These are phyloP conservation scores for Spheniscus mendiculus DNA, from an alignment of 2,113 vertebrate species.

Conservation along the genomic window DNA sequence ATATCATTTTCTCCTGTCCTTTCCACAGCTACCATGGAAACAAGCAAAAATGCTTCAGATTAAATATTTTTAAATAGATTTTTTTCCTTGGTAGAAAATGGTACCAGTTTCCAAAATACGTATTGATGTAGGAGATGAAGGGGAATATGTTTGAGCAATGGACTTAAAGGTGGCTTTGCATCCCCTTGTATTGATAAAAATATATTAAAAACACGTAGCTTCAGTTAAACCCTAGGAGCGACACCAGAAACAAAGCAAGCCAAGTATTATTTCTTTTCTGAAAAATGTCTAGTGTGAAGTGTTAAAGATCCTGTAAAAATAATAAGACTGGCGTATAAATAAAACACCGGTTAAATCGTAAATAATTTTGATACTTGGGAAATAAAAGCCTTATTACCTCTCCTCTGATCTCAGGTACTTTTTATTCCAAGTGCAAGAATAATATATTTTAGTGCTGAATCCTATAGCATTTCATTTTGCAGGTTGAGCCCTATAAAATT, in stretches of 20 bases:
- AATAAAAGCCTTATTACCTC: background rate
- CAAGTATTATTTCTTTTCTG: background rate
- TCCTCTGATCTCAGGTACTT: background rate
- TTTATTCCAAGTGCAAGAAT: background rate
- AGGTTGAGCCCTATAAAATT: background rate
- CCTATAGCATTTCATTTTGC: background rate
- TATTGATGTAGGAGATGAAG: background rate
- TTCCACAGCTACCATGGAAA: constrained; percentile 77
- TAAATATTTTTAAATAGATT: constrained; percentile 59
- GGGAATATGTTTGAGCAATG: background rate
- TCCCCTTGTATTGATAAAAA: constrained; percentile 13
- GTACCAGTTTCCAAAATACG: background rate
- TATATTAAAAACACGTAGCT: background rate
- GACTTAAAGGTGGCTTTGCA: background rate
- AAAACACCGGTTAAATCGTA: background rate
- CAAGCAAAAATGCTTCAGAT: constrained; percentile 51
- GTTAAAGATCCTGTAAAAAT: background rate
- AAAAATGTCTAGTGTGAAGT: background rate
- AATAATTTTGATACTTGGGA: background rate
- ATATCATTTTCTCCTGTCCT: constrained; percentile 45
- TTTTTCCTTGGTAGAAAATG: background rate
- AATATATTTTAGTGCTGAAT: background rate
- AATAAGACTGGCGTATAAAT: background rate
- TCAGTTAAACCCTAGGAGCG: background rate
- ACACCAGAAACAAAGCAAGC: background rate